Base-by-base conservation (phyloP, 2,797 vertebrate species). In the Lutjanus campechanus region DNA sequence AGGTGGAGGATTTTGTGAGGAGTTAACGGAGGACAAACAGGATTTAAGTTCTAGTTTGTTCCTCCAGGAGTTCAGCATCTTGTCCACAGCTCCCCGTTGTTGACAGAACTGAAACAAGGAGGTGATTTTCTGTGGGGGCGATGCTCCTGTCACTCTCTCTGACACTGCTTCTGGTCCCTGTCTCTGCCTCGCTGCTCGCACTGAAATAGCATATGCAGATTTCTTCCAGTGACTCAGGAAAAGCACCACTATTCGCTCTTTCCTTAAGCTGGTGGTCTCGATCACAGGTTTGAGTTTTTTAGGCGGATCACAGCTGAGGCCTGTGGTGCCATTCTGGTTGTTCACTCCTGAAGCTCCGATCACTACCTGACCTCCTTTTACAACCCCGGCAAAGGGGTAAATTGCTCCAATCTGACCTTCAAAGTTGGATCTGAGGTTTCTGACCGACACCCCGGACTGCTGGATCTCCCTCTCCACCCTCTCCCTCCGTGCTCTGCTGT, bases 211-310 rank as follows among this genome's bases (percentile, higher is more conserved):
- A 36, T 95, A 97, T 0, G 97, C 96, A 0, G 97, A 97, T 82
- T 95, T 97, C 87, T 97, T 98, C 98, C 98, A 99, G 92, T 99
- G 97, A 83, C 97, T 95, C 63, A 99, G 91, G 90, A 99, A 99
- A 64, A 99, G 93, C 84, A 96, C 95, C 20, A 98, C 96, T 1
- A 98, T 98, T 7, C 97, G 96, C 56, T 99, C 97, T 91, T 98
- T 99, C 81, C 97, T 96, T 44, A 98, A 89, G 66, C 92, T 96
- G 69, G 91, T 95, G 0, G 93, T 94, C 83, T 97, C 96, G 0
- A 85, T 88, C 51, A 95, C 93, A 15, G 88, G 70, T 19, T 3
- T 11, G 15, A 19, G 41, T 17, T 43, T 76, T 60, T 76, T 81
- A 51, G 73, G 19, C 8, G 51, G 19, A 10, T 76, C 62, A 4